Percentiles rank a stretch among this genome's conserved stretches.
Conservation (phyloP, 2,113 vertebrate species). For the Phoxinus phoxinus region DNA sequence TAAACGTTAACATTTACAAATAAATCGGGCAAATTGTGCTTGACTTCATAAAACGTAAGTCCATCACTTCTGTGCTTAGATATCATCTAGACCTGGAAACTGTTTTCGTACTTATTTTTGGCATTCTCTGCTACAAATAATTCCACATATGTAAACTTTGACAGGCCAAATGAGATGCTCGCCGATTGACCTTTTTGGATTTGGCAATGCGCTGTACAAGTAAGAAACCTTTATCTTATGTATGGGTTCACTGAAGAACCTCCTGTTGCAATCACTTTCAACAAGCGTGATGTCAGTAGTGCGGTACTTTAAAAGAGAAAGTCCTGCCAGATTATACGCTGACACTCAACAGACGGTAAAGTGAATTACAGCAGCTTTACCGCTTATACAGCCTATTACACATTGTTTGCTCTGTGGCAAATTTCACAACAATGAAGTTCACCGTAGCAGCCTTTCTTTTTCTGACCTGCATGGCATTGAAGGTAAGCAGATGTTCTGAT, state of each 20-base stretch:
- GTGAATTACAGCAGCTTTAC: not conserved
- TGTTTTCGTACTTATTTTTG: too few relatives aligned
- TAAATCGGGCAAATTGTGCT: too few relatives aligned
- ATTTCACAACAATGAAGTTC: not conserved
- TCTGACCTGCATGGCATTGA: slow-evolving; percentile 1
- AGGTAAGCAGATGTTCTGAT: not conserved
- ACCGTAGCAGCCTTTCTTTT: not conserved
- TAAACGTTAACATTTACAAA: too few relatives aligned
- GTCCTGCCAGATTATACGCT: not conserved
- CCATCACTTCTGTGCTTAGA: too few relatives aligned
- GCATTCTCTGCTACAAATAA: too few relatives aligned
- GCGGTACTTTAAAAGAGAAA: not conserved
- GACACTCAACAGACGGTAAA: not conserved
- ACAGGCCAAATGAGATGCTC: too few relatives aligned
- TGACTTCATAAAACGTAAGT: too few relatives aligned
- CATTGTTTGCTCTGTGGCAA: not conserved
- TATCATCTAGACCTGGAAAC: too few relatives aligned
- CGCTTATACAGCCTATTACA: not conserved
- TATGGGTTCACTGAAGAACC: not conserved
- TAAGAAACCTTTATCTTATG: too few relatives aligned
- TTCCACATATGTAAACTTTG: too few relatives aligned
- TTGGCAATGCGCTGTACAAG: too few relatives aligned
- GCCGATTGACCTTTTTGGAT: too few relatives aligned
- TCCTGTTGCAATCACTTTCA: not conserved
- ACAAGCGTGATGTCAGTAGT: not conserved